Conservation (phyloP, 2,113 vertebrate genomes). For the Bothrops jararaca region DNA sequence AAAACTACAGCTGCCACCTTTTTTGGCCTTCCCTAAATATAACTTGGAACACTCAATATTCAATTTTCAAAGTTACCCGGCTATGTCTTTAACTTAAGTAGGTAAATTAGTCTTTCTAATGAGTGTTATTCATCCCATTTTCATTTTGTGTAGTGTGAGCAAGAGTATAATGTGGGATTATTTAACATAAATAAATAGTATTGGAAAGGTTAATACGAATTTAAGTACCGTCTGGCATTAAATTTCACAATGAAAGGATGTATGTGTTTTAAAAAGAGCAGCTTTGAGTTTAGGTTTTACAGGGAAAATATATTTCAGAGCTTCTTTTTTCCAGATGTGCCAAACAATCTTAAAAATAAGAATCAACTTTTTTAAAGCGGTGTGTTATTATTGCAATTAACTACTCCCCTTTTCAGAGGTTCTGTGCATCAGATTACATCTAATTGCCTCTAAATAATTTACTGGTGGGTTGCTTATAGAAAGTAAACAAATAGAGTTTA, state of each 20-base stretch:
- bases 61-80: conserved; percentile 34
- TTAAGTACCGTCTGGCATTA: conserved; percentile 28
- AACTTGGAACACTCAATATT: neutral
- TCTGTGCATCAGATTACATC: conserved; percentile 52
- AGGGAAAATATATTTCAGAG: conserved; percentile 38
- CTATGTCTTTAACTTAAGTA: conserved; percentile 10
- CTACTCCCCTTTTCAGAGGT: conserved; percentile 37
- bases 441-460: conserved; percentile 55
- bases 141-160: conserved; percentile 24
- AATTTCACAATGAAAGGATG: conserved; percentile 34
- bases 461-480: conserved; percentile 43
- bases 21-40: conserved; percentile 57
- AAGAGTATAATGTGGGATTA: conserved; percentile 23
- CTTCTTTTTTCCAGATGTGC: conserved; percentile 34
- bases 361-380: conserved; percentile 42
- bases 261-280: conserved; percentile 27
- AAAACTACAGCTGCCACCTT: conserved; percentile 49
- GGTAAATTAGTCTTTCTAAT: conserved; percentile 32
- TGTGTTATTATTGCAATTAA: conserved; percentile 52
- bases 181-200: conserved; percentile 45
- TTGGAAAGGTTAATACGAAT: conserved; percentile 41
- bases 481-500: conserved; percentile 59
- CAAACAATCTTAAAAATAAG: conserved; percentile 57
- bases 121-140: conserved; percentile 26
- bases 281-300: conserved; percentile 43